A percentile compares a stretch with the other conserved stretches of the same genome.
Conservation (phyloP, 2,113 vertebrate genomes). For the Anser brachyrhynchus region DNA sequence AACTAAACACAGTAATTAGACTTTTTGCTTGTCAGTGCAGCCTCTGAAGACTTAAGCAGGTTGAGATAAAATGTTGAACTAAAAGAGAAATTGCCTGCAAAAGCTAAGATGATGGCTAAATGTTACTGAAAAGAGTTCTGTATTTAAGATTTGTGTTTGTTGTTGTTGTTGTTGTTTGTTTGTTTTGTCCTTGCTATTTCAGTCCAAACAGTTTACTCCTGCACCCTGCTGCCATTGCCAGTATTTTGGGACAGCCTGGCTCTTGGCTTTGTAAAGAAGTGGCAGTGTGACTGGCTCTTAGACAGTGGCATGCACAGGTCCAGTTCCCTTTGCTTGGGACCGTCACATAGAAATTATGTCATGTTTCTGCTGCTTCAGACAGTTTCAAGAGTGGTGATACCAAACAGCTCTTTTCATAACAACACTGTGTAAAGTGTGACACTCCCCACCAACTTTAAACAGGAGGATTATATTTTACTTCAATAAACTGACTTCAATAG, state of each 20-base stretch:
- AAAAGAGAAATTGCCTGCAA: neutral
- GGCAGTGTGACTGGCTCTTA: accelerated
- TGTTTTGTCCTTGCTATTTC: neutral
- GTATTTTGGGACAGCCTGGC: neutral
- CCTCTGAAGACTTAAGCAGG: conserved; percentile 39
- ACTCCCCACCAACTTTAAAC: neutral
- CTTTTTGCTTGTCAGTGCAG: conserved; percentile 47
- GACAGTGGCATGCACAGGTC: accelerated
- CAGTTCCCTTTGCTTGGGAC: accelerated
- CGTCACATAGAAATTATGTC: accelerated
- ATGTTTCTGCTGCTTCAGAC: neutral
- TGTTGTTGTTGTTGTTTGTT: neutral
- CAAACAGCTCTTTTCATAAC: neutral
- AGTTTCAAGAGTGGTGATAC: neutral
- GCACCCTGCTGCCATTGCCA: accelerated
- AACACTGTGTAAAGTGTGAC: neutral
- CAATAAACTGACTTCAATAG: neutral
- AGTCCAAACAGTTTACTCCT: neutral
- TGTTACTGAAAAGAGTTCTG: neutral
- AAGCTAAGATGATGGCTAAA: neutral
- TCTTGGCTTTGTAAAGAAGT: neutral
- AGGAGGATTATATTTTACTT: neutral
- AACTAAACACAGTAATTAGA: conserved; percentile 62
- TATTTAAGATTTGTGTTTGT: neutral
- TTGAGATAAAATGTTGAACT: conserved; percentile 1